A percentile compares a stretch with the other conserved stretches of the same genome.
These are phyloP conservation scores for Seriola dumerili DNA, from an alignment of 2,113 vertebrate species.

Conservation along the genomic window DNA sequence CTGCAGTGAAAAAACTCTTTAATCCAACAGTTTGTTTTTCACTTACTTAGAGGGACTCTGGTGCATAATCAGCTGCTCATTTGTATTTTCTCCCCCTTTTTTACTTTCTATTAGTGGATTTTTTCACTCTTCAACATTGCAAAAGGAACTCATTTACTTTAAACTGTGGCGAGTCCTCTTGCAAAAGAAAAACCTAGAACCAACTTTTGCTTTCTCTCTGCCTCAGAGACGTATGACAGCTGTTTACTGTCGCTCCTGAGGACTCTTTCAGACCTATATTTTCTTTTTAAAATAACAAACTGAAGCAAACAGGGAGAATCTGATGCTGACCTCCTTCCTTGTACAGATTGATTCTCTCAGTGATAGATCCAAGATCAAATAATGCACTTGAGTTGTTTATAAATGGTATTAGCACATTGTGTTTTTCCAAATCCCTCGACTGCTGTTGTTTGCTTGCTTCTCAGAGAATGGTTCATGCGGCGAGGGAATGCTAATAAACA, in stretches of 20 bases:
- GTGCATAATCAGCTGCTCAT: conserved; percentile 66
- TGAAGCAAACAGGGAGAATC: not conserved
- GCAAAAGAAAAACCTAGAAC: not conserved
- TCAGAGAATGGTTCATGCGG: not conserved
- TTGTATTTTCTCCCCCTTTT: conserved; percentile 7
- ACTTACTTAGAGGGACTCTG: conserved; percentile 41
- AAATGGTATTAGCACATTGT: not conserved
- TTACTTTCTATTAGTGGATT: conserved; percentile 17
- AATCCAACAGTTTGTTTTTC: conserved; percentile 53
- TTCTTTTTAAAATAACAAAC: conserved; percentile 17
- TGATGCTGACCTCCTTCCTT: not conserved
- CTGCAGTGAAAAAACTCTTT: conserved; percentile 36
- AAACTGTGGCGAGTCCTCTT: not conserved
- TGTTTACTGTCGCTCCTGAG: not conserved
- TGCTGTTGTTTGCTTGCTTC: conserved; percentile 30
- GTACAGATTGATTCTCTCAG: not conserved
- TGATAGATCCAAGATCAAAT: conserved; percentile 7
- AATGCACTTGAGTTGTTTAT: not conserved
- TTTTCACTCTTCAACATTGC: not conserved
- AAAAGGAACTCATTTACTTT: not conserved
- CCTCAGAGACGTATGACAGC: not conserved
- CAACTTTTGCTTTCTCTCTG: not conserved
- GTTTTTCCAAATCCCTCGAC: conserved; percentile 17
- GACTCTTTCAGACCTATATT: not conserved
- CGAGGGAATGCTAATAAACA: conserved; percentile 16